Evolutionary conservation across 2,888 invertebrate genomes (phyloP), one percentile per base, ranked within the genome.

Genomic region (Apotomis turbidana): DNA sequence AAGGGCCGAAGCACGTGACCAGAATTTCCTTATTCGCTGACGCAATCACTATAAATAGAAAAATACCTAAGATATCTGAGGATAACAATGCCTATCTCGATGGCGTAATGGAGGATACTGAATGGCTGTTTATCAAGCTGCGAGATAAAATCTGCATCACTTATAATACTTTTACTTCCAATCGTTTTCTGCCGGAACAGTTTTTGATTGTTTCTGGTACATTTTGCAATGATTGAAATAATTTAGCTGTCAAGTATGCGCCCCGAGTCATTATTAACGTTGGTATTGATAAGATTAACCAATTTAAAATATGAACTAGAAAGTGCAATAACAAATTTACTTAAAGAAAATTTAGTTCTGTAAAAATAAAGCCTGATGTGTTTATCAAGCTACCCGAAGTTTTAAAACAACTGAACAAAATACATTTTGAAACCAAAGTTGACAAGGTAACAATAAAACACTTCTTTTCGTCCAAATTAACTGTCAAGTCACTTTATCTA

Each of bases 21-120:
- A 72, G 52, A 71, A 72, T 72, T 72, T 72, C 71, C 61, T 71
- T 62, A 57, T 68, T 51, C 60, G 38, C 38, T 71, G 52, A 68
- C 58, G 71, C 62, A 68, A 72, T 51, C 52, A 13, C 62, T 72
- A 72, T 68, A 68, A 71, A 71, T 71, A 71, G 62, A 51, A 13
- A 62, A 68, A 62, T 49, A 70, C 36, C 57, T 38, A 54, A 70
- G 70, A 46, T 68, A 68, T 54, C 44, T 38, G 57, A 72, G 68
- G 68, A 72, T 72, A 72, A 72, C 71, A 68, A 71, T 62, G 57
- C 13, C 59, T 66, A 54, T 71, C 61, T 51, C 51, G 36, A 51
- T 68, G 59, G 62, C 62, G 68, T 72, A 68, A 63, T 63, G 63
- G 72, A 71, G 68, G 71, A 72, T 72, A 63, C 52, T 5, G 38